Evolutionary conservation across 2,113 vertebrate species (phyloP).

Genomic region (Hippocampus abdominalis): DNA sequence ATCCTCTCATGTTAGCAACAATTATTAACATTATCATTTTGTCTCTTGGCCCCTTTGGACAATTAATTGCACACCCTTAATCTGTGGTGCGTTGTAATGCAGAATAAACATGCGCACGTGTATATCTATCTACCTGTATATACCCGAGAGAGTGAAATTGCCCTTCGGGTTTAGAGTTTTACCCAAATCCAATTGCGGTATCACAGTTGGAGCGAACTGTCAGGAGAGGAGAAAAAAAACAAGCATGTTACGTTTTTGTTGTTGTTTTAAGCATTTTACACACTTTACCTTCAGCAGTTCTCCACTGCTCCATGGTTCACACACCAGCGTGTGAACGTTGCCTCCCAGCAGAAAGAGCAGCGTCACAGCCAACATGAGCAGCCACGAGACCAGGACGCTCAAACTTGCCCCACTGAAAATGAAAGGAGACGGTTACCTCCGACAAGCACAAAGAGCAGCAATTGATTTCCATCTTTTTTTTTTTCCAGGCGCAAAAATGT

Average conservation of each 20-base stretch:
- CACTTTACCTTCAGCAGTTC: conserved; percentile 74
- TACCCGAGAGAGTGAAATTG: conserved; percentile 54
- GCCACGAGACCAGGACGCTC: conserved; percentile 86
- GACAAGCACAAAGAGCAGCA: neutral
- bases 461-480: neutral
- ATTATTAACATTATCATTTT: neutral
- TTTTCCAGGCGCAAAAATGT: no score
- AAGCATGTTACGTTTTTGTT: neutral
- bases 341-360: conserved; percentile 77
- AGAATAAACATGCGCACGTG: neutral
- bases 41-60: neutral
- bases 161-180: conserved; percentile 42
- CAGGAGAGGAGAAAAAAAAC: conserved; percentile 7
- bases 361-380: conserved; percentile 79
- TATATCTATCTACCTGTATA: conserved; percentile 74
- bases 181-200: conserved; percentile 57
- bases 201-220: conserved; percentile 69
- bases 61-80: neutral
- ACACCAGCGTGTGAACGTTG: conserved; percentile 73
- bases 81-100: neutral
- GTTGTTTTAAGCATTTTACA: neutral
- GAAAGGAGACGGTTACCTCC: neutral
- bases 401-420: conserved; percentile 77
- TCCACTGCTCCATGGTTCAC: conserved; percentile 72
- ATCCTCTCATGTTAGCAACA: no score